Base-by-base conservation (phyloP, 2,797 vertebrate species). In the Sebastes hubbsi region DNA sequence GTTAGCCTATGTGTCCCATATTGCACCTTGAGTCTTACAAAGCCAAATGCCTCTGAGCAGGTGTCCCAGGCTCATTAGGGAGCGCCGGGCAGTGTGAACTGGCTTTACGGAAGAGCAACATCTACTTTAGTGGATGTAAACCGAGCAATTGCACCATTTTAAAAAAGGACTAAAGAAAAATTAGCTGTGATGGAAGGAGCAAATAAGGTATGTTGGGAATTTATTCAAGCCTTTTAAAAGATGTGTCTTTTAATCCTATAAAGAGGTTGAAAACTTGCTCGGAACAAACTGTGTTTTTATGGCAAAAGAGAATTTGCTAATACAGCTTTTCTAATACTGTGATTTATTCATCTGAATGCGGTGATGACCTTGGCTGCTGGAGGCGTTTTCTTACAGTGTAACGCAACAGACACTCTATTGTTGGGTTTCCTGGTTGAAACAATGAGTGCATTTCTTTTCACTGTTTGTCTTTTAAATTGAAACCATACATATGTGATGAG, bases 41-140 rank as follows among this genome's bases (percentile, higher is more conserved):
- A 82, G 82, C 78, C 80, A 91, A 92, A 91, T 84, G 87, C 85
- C 67, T 67, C 81, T 61, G 87, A 91, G 83, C 90, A 92, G 89
- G 89, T 93, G 91, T 92, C 86, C 78, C 78, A 67, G 88, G 88
- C 84, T 92, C 89, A 89, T 89, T 91, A 86, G 72, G 22, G 55
- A 42, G 66, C 38, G 29, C 29, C 12, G 55, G 75, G 65, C 83
- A 84, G 80, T 30, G 76, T 54, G 82, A 79, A 77, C 56, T 55
- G 62, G 30, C 61, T 65, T 74, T 62, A 59, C 13, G 66, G 22
- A 38, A 82, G 67, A 72, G 49, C 61, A 32, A 22, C 72, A 65
- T 77, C 86, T 70, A 49, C 75, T 65, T 74, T 49, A 82, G 77
- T 64, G 75, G 80, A 78, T 68, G 32, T 55, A 38, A 38, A 78